These are phyloP conservation scores for Penelope pileata DNA, from an alignment of 2,113 vertebrate species.

Conservation along the genomic window DNA sequence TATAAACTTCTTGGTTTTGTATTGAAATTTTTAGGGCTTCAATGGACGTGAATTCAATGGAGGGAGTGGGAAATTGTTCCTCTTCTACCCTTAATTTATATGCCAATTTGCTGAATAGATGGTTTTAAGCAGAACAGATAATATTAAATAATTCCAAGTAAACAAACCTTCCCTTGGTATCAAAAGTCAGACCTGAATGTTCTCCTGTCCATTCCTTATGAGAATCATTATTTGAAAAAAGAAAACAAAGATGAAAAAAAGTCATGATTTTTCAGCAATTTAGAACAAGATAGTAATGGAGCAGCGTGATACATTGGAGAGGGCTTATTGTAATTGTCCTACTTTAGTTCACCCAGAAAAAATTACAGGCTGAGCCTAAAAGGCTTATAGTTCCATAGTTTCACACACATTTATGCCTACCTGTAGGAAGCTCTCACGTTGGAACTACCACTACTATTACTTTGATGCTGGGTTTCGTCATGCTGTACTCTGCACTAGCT, in stretches of 20 bases:
- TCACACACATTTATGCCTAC: background rate
- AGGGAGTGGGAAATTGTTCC: fast-evolving
- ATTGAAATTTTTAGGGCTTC: background rate
- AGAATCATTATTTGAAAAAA: background rate
- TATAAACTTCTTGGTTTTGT: background rate
- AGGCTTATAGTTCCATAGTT: background rate
- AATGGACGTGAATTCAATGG: background rate
- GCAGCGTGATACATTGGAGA: background rate
- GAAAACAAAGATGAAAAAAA: background rate
- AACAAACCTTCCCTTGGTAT: background rate
- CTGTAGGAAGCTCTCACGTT: background rate
- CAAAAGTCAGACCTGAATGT: background rate
- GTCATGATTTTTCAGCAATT: slow-evolving; percentile 5
- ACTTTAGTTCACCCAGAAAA: background rate
- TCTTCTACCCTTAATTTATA: background rate
- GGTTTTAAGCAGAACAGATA: background rate
- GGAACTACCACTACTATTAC: background rate
- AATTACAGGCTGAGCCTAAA: background rate
- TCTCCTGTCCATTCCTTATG: background rate
- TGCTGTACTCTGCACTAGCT: fast-evolving
- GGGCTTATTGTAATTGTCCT: slow-evolving; percentile 4
- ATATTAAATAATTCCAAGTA: background rate
- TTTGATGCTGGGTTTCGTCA: background rate
- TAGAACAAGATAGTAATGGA: background rate
- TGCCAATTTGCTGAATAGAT: background rate